Conservation (phyloP, 2,888 invertebrate species). For the Eilema depressum region DNA sequence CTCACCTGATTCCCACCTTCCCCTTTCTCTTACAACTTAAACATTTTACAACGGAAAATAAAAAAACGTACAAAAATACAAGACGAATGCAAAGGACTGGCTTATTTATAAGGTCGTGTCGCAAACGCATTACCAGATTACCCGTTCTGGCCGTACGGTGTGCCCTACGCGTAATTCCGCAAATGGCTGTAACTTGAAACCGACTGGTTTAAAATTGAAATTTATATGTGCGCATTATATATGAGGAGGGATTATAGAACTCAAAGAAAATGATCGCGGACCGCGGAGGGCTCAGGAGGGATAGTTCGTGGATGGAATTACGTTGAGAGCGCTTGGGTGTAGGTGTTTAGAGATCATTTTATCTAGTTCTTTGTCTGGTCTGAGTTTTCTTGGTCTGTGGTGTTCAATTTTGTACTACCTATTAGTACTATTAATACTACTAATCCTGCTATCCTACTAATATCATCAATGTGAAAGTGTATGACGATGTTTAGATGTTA, state of each 20-base stretch:
- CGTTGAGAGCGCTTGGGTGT: constrained; percentile 11
- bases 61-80: constrained; percentile 27
- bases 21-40: constrained; percentile 10
- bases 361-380: not conserved
- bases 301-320: constrained; percentile 48
- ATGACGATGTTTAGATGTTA: no score
- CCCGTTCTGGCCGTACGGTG: constrained; percentile 24
- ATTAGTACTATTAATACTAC: no score
- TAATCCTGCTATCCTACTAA: no score
- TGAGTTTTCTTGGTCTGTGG: not conserved
- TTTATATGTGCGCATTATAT: constrained; percentile 85
- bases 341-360: constrained; percentile 22
- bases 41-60: constrained; percentile 24
- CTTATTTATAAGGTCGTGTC: constrained; percentile 70
- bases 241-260: constrained; percentile 76
- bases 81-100: constrained; percentile 56
- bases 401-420: no score
- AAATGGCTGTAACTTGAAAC: constrained; percentile 84
- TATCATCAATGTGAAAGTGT: no score
- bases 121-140: constrained; percentile 77
- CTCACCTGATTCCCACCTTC: not conserved
- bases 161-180: constrained; percentile 73
- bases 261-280: constrained; percentile 54
- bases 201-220: constrained; percentile 85
- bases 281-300: constrained; percentile 50